Conservation (phyloP, 2,888 invertebrate species). For the Ypsolopha sequella region DNA sequence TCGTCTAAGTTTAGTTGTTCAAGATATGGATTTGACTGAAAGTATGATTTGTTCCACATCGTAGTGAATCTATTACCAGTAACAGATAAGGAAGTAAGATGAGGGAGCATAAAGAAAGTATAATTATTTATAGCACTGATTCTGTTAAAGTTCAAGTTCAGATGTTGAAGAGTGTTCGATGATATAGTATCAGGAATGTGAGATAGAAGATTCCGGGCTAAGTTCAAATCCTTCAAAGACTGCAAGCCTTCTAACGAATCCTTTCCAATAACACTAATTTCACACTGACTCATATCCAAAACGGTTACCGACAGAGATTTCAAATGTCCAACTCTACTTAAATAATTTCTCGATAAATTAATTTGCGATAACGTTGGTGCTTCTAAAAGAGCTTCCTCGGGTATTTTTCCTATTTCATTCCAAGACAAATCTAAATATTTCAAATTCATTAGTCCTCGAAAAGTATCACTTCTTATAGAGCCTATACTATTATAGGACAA, state of each 20-base stretch:
- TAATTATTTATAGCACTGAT: slow-evolving; percentile 72
- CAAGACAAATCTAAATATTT: slow-evolving; percentile 76
- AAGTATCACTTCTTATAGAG: slow-evolving; percentile 70
- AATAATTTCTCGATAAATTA: slow-evolving; percentile 76
- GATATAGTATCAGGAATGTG: slow-evolving; percentile 72
- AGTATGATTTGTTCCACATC: slow-evolving; percentile 69
- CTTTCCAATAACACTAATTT: slow-evolving; percentile 70
- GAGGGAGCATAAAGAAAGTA: slow-evolving; percentile 73
- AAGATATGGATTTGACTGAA: slow-evolving; percentile 71
- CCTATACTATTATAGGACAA: slow-evolving; percentile 77
- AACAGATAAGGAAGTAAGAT: slow-evolving; percentile 72
- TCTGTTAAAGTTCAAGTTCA: slow-evolving; percentile 73
- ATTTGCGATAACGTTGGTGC: slow-evolving; percentile 72
- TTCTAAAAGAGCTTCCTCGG: slow-evolving; percentile 69
- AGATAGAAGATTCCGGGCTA: slow-evolving; percentile 76
- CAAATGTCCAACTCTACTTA: slow-evolving; percentile 69
- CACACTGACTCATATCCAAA: slow-evolving; percentile 76
- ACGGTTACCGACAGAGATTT: slow-evolving; percentile 67
- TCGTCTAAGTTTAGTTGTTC: slow-evolving; percentile 74
- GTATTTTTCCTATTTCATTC: slow-evolving; percentile 74
- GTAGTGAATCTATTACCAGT: slow-evolving; percentile 79
- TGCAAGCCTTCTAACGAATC: slow-evolving; percentile 71
- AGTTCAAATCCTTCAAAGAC: slow-evolving; percentile 70
- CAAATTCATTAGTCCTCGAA: slow-evolving; percentile 68
- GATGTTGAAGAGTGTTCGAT: slow-evolving; percentile 69